Evolutionary conservation across 2,113 vertebrate species (phyloP), one percentile per base, ranked within the genome.

Genomic region (Apodemus sylvaticus): DNA sequence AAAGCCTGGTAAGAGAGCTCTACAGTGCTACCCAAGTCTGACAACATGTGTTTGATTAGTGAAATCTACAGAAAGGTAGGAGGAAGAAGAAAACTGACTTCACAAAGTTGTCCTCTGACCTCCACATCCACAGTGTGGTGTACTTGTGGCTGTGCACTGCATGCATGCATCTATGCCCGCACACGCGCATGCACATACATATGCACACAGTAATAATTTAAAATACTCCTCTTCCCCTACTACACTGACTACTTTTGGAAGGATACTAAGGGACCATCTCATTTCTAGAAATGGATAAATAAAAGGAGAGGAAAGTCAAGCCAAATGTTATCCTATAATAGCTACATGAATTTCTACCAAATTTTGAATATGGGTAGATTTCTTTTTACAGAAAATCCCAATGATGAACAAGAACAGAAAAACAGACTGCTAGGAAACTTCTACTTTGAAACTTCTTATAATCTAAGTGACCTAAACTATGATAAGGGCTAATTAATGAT

Each of bases 381-480:
- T 96, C 94, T 89, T 36, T 96, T 76, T 93, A 76, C 11, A 70
- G 31, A 85, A 29, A 78, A 62, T n/a, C 76, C 8, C 20, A 89
- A 58, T 68, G 82, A 91, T 88, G 83, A 94, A 51, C 7, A 93
- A 89, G 12, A 26, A 87, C 58, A n/a, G 6, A 55, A 58, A 66
- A 93, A 89, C 7, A 95, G 7, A 94, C 76, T 58, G 7, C 93
- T 77, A 95, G 34, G 62, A 70, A 73, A 94, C 76, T n/a, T 86
- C 24, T 51, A 76, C 9, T 90, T 90, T 92, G 79, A 20, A 94
- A 93, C 2, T 11, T 14, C 64, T 76, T 83, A 76, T 66, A 26
- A 87, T 93, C 90, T 95, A 89, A 92, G 42, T 20, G 78, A 81
- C 19, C 5, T 92, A 92, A 92, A 34, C 53, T 48, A 58, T 92